A percentile compares a stretch with the other conserved stretches of the same genome.
Conservation (phyloP, 2,888 invertebrate species). For the Nemurella pictetii region DNA sequence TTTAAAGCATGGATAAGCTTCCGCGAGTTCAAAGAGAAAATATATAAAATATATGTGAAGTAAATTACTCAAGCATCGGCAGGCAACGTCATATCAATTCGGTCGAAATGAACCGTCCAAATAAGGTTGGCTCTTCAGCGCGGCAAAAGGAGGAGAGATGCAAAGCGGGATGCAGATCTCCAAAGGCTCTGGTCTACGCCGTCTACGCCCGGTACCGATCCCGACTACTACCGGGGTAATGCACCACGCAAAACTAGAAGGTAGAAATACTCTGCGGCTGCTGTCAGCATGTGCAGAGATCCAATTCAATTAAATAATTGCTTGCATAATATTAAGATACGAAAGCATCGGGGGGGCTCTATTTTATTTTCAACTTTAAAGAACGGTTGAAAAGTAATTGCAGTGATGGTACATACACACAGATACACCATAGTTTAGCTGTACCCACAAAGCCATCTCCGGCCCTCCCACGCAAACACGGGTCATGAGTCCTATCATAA, state of each 20-base stretch:
- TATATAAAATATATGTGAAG: conserved; percentile 10
- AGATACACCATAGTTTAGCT: no score
- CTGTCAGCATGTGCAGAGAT: not conserved
- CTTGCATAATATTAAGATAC: not conserved
- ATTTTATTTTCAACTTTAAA: not conserved
- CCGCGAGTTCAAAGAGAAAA: conserved; percentile 9
- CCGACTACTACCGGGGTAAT: not conserved
- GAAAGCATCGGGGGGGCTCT: not conserved
- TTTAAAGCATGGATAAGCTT: conserved; percentile 19
- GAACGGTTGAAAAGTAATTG: not conserved
- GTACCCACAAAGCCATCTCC: no score
- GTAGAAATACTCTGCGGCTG: not conserved
- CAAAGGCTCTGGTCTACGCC: no score
- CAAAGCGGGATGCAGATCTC: not conserved
- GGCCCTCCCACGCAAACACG: no score
- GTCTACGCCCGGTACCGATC: no score
- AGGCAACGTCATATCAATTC: conserved; percentile 8
- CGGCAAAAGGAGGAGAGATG: not conserved
- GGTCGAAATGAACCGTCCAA: not conserved
- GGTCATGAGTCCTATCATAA: not conserved
- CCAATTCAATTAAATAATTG: not conserved
- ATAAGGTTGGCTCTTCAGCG: not conserved
- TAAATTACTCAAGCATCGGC: conserved; percentile 6
- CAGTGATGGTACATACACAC: not conserved
- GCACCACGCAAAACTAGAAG: not conserved